These are phyloP conservation scores for Spinibarbus caldwelli DNA, from an alignment of 2,797 vertebrate genomes.

Conservation along the genomic window DNA sequence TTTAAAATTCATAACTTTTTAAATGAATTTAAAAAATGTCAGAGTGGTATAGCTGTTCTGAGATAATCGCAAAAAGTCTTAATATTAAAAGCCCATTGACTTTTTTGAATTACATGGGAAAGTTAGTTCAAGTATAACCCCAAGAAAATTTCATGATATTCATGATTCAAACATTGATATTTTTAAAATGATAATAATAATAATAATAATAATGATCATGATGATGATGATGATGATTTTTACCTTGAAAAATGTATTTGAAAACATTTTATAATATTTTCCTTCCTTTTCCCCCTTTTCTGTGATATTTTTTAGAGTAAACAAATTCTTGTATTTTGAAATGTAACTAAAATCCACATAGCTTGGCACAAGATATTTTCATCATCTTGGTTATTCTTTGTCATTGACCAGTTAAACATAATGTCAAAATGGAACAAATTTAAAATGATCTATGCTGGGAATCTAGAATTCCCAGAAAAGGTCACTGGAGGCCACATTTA, in stretches of 20 bases:
- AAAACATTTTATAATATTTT: neutral
- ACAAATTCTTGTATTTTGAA: neutral
- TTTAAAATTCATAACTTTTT: neutral
- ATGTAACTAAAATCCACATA: neutral
- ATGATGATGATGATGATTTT: neutral
- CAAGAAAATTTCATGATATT: constrained; percentile 24
- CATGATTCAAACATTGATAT: constrained; percentile 1
- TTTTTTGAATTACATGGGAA: neutral
- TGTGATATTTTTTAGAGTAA: neutral
- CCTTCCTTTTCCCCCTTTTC: neutral
- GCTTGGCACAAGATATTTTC: neutral
- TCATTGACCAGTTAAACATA: too few species aligned
- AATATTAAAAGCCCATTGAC: neutral
- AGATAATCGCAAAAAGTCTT: neutral
- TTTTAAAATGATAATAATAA: neutral
- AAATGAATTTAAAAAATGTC: neutral
- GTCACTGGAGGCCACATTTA: neutral
- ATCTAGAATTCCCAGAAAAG: neutral
- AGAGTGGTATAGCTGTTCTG: too few species aligned
- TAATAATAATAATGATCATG: neutral
- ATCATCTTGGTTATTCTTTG: neutral
- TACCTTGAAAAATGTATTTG: neutral
- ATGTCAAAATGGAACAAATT: neutral
- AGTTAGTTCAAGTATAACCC: neutral
- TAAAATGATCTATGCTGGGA: neutral